Percentiles rank a stretch among this genome's conserved stretches.
These are phyloP conservation scores for Plecturocebus donacophilus DNA, from an alignment of 2,113 vertebrate genomes.

Conservation along the genomic window DNA sequence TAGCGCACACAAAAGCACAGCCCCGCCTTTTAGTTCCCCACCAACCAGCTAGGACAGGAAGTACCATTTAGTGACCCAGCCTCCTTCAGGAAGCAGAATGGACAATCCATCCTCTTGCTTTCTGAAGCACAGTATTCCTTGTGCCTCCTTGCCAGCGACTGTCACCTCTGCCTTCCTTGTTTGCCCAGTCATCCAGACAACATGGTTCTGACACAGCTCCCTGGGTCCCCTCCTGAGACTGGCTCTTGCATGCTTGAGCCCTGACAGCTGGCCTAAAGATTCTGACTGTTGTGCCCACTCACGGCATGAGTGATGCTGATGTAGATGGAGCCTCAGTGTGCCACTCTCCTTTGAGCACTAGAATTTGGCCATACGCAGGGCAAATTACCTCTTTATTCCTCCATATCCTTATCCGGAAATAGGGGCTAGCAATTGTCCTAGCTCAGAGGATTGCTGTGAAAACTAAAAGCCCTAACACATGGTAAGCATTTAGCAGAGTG, in stretches of 20 bases:
- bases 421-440: not conserved
- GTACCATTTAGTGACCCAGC: too few species aligned
- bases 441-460: too few species aligned
- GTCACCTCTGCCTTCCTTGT: not conserved
- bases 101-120: not conserved
- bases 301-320: accelerated
- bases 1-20: not conserved
- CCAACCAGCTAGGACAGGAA: not conserved
- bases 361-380: not conserved
- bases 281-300: not conserved
- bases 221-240: not conserved
- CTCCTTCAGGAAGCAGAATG: not conserved
- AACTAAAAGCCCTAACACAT: not conserved
- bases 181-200: accelerated
- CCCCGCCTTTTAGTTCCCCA: not conserved
- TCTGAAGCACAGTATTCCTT: not conserved
- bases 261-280: not conserved
- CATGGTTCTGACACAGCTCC: not conserved
- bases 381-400: not conserved
- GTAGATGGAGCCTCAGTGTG: accelerated
- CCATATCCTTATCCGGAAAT: not conserved
- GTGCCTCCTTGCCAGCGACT: not conserved
- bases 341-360: not conserved
- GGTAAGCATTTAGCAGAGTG: too few species aligned
- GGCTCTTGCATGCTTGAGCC: not conserved